These are phyloP conservation scores for Camponotus fellah DNA, from an alignment of 2,888 invertebrate species.

Conservation along the genomic window DNA sequence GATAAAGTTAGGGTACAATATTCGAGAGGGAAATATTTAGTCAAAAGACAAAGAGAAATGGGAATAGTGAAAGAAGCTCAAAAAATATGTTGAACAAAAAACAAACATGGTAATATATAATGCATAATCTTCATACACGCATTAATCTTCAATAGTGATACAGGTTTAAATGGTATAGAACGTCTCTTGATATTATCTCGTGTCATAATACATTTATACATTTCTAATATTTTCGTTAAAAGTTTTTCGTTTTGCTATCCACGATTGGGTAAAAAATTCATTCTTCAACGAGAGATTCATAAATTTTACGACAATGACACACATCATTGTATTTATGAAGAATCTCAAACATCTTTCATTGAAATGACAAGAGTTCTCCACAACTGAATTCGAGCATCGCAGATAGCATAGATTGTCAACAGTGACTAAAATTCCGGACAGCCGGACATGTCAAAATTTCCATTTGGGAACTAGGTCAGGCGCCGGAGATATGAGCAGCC, in stretches of 20 bases:
- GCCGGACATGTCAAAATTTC: constrained; percentile 34
- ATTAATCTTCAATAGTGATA: neutral
- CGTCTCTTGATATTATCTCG: neutral
- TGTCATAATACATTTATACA: neutral
- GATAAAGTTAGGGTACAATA: constrained; percentile 48
- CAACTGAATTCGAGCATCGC: neutral
- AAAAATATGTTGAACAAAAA: constrained; percentile 1
- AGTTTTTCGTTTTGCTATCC: neutral
- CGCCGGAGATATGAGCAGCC: constrained; percentile 37
- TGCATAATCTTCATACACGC: neutral
- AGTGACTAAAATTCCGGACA: neutral
- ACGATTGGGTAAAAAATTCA: neutral
- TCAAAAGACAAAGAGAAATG: constrained; percentile 9
- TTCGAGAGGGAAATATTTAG: constrained; percentile 44
- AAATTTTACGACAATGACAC: neutral
- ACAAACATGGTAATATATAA: neutral
- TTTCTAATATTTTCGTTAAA: neutral
- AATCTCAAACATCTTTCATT: constrained; percentile 7
- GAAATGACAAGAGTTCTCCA: neutral
- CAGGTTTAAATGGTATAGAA: neutral
- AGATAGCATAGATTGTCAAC: neutral
- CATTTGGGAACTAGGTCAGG: constrained; percentile 25
- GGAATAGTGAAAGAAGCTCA: constrained; percentile 8
- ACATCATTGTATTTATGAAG: neutral
- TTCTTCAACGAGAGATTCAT: neutral